Conservation (phyloP, 1,140 invertebrate genomes). For the Penaeus indicus region DNA sequence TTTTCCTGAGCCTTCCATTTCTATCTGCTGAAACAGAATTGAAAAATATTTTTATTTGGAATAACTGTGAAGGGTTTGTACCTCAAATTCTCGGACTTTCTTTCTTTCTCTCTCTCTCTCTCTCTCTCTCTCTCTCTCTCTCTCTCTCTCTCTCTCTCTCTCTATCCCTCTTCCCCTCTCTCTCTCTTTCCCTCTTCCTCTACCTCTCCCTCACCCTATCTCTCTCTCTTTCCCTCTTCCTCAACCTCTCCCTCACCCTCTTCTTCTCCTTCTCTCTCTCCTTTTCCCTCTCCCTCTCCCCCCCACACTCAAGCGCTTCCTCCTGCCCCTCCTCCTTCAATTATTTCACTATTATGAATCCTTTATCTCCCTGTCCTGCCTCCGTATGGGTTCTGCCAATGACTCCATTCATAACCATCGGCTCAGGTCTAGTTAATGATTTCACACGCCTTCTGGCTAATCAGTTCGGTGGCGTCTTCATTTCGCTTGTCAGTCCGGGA, state of each 20-base stretch:
- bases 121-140: not conserved
- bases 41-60: not conserved
- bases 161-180: not conserved
- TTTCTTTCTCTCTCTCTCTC: not conserved
- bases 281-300: not conserved
- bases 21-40: not conserved
- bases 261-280: conserved; percentile 16
- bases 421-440: no score
- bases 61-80: not conserved
- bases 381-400: no score
- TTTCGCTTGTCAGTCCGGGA: no score
- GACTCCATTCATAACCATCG: no score
- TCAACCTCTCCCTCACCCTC: conserved; percentile 29
- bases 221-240: conserved; percentile 39
- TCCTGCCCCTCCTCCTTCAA: no score
- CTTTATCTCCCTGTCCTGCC: no score
- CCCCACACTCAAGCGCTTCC: not conserved
- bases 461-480: no score
- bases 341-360: no score
- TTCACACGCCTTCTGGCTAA: no score
- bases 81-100: not conserved
- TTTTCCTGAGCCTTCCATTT: not conserved
- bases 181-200: not conserved
- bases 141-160: not conserved
- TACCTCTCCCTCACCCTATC: conserved; percentile 50